phyloP scores from a whole-genome alignment of 2,888 invertebrate species.

The Leptinotarsa tumamoca region DNA sequence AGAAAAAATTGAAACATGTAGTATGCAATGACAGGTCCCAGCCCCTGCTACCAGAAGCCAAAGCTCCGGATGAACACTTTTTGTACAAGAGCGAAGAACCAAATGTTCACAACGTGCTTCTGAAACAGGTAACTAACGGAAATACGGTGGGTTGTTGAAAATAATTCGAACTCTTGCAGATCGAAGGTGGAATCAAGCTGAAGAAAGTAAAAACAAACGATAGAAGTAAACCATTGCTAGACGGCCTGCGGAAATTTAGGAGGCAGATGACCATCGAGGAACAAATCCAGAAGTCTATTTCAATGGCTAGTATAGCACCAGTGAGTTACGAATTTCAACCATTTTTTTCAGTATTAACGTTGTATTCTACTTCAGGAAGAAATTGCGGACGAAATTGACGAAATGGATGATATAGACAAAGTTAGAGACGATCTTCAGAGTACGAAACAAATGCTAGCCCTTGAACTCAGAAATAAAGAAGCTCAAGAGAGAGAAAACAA shows the following conservation, averaged over 20 bases:
- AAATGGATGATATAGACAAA: slow-evolving; percentile 92
- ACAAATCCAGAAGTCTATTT: slow-evolving; percentile 86
- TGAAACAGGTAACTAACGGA: slow-evolving; percentile 69
- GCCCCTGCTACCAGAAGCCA: slow-evolving; percentile 71
- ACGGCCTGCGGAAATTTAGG: slow-evolving; percentile 87
- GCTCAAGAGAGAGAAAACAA: slow-evolving; percentile 85
- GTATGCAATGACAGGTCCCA: slow-evolving; percentile 84
- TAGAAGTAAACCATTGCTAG: slow-evolving; percentile 85
- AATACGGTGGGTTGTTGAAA: neutral
- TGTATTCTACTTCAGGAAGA: slow-evolving; percentile 56
- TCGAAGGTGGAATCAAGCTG: slow-evolving; percentile 80
- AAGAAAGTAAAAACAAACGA: slow-evolving; percentile 86
- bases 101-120: slow-evolving; percentile 82
- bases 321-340: slow-evolving; percentile 54
- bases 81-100: slow-evolving; percentile 89
- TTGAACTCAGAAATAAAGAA: slow-evolving; percentile 87
- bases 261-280: slow-evolving; percentile 92
- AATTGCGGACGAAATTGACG: slow-evolving; percentile 75
- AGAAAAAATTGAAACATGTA: slow-evolving; percentile 83
- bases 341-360: neutral
- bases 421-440: slow-evolving; percentile 91
- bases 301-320: slow-evolving; percentile 72
- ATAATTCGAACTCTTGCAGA: slow-evolving; percentile 66
- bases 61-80: slow-evolving; percentile 79
- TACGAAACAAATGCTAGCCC: slow-evolving; percentile 89